These are phyloP conservation scores for Mercenaria mercenaria DNA, from an alignment of 1,140 invertebrate genomes.

Conservation along the genomic window DNA sequence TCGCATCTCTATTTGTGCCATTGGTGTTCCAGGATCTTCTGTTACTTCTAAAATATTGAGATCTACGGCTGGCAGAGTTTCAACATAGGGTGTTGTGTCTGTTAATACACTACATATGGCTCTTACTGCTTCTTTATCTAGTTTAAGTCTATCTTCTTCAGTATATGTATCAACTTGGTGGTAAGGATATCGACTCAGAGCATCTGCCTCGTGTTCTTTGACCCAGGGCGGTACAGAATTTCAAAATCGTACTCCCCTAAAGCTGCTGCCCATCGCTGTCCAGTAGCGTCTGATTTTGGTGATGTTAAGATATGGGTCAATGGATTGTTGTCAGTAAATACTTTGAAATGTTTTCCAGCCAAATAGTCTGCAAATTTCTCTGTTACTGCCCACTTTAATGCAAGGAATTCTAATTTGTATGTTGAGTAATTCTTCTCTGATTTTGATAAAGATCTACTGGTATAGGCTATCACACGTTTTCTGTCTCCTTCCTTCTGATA, in stretches of 20 bases:
- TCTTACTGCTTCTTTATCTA: neutral
- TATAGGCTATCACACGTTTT: conserved; percentile 8
- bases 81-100: neutral
- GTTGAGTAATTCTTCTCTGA: conserved; percentile 55
- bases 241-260: conserved; percentile 57
- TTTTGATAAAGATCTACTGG: conserved; percentile 26
- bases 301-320: conserved; percentile 61
- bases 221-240: conserved; percentile 54
- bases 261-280: conserved; percentile 64
- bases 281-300: conserved; percentile 64
- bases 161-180: neutral
- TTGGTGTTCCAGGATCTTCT: conserved; percentile 9
- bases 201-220: conserved; percentile 65
- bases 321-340: conserved; percentile 59
- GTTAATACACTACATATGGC: neutral
- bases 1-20: neutral
- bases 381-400: conserved; percentile 57
- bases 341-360: conserved; percentile 25
- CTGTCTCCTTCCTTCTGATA: neutral
- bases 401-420: conserved; percentile 37
- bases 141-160: neutral
- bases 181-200: conserved; percentile 43
- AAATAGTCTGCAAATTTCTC: conserved; percentile 66
- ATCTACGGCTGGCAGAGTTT: neutral
- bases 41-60: neutral